Base-by-base conservation (phyloP, 2,113 vertebrate genomes). In the Aphelocoma coerulescens region DNA sequence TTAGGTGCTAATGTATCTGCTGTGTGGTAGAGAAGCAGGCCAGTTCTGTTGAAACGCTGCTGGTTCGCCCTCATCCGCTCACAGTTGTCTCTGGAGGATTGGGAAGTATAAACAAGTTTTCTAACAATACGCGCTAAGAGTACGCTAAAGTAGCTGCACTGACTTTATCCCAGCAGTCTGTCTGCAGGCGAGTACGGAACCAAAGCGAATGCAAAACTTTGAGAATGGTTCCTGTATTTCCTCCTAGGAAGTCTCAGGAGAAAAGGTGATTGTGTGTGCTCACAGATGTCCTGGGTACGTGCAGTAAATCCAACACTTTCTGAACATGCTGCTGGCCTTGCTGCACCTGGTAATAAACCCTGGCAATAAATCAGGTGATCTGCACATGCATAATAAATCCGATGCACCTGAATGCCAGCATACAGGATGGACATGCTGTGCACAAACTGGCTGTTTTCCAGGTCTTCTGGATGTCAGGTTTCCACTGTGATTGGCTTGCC, bases 321-420 rank as follows among this genome's bases (percentile, higher is more conserved):
- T 86, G 83, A 87, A 59, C 54, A 28, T 28, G 68, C 61, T 89
- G 65, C 72, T 81, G 80, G 86, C 91, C 75, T 91, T 84, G 48
- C 91, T 87, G 86, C 93, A 87, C 73, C 86, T 95, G 94, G 91
- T 92, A 92, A 84, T 95, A 96, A 97, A 92, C 91, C 76, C 74
- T 26, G 61, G 93, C 84, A 87, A 89, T 97, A 95, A 93, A 96
- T 96, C 79, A 86, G 86, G 63, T 92, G 72, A 93, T 93, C 76
- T 93, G 83, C 85, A 81, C 88, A 52, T 87, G 76, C 93, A 75
- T 92, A 91, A 93, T 95, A 91, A 96, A 95, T 95, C 68, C 49
- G 65, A 95, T 81, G 80, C 86, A 91, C 91, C 95, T 95, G 93
- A 93, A 78, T 51, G 68, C 86, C 41, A 19, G 76, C 86, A 44